Evolutionary conservation across 2,113 vertebrate species (phyloP), one percentile per base, ranked within the genome.

Genomic region (Planiliza haematocheilus): DNA sequence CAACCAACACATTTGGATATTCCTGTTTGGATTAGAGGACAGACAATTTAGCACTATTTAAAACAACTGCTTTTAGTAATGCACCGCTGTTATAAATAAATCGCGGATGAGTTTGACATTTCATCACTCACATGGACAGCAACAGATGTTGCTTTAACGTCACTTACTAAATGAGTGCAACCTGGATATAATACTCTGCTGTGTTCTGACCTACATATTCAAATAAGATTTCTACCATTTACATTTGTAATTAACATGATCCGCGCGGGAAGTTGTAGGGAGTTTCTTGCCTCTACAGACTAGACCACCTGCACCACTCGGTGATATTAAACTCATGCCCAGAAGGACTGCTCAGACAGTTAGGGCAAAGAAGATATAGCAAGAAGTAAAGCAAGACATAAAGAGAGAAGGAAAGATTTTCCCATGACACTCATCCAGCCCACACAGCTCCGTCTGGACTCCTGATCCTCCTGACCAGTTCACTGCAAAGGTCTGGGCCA

Each of bases 1-100:
- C 96, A 61, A 99, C 90, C 86, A 93, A 91, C 84, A 99, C 95
- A 55, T 87, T 93, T 46, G 98, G 97, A 90, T 89, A 92, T 42
- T 95, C 95, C 97, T 99, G 89, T 93, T 86, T 88, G 82, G 70
- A 90, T 59, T 77, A 62, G 73, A 89, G 43, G 82, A 52, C 16
- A 74, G 48, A 82, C 2, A 64, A 63, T 79, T 74, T 12, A 60
- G 8, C 7, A 34, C 13, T 4, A 16, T 43, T 82, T 79, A 43
- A 86, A 79, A 79, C 76, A 81, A 42, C 36, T 8, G 6, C 4
- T 8, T 39, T n/a, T 5, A 0, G 14, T 21, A 4, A 10, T 14
- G 41, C 46, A 67, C 7, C 18, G 6, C 7, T 80, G 70, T 89
- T 90, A 83, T 72, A 48, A n/a, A 80, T 85, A 30, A 70, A 59